Conservation (phyloP, 2,113 vertebrate genomes). For the Cromileptes altivelis region DNA sequence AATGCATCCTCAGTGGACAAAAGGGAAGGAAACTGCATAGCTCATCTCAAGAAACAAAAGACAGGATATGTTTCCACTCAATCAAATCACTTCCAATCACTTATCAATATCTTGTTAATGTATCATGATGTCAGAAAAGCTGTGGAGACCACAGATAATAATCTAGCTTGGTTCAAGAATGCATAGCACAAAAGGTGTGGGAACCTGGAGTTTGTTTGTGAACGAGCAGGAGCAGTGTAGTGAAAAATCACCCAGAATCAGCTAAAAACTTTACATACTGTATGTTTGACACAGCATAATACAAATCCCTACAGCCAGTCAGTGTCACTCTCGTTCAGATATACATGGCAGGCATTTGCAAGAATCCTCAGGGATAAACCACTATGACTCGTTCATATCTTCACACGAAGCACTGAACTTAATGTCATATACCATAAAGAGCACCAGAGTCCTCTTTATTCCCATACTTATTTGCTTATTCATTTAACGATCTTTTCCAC, state of each 20-base stretch:
- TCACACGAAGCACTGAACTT: conserved; percentile 1
- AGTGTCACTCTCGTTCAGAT: conserved; percentile 11
- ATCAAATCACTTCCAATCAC: not conserved
- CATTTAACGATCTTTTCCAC: conserved; percentile 30
- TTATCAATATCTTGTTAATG: conserved; percentile 21
- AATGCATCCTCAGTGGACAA: conserved; percentile 62
- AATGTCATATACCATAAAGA: not conserved
- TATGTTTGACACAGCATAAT: conserved; percentile 13
- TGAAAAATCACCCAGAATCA: conserved; percentile 2
- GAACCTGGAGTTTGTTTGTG: not conserved
- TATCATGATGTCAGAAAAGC: not conserved
- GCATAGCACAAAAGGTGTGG: not conserved
- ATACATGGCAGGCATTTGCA: conserved; percentile 1
- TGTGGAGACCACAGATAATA: not conserved
- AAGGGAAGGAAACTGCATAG: conserved; percentile 19
- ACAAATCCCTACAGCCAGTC: conserved; percentile 1
- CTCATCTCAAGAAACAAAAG: conserved; percentile 43
- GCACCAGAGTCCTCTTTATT: conserved; percentile 12
- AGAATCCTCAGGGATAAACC: conserved; percentile 16
- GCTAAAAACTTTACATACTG: not conserved
- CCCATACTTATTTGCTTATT: conserved; percentile 16
- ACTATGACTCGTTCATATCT: conserved; percentile 11
- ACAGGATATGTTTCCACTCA: conserved; percentile 29
- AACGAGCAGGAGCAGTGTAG: not conserved
- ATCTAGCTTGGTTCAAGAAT: not conserved